Percentiles rank a stretch among this genome's conserved stretches.
Conservation (phyloP, 1,140 invertebrate genomes). For the Dendrolimus punctatus region DNA sequence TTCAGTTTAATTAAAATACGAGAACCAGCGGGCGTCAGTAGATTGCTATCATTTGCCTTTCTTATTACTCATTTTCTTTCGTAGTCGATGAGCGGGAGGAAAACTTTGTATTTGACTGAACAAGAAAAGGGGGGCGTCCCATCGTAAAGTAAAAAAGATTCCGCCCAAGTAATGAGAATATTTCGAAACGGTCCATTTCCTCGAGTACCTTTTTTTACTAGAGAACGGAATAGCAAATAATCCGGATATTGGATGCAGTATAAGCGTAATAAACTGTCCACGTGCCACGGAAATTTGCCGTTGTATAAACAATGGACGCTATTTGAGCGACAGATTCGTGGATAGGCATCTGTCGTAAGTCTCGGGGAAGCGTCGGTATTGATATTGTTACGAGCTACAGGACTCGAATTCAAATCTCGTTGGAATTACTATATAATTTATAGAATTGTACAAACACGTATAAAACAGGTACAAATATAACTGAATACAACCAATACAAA, state of each 20-base stretch:
- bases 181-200: conserved; percentile 36
- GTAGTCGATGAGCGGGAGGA: conserved; percentile 29
- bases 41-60: conserved; percentile 50
- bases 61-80: conserved; percentile 54
- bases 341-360: conserved; percentile 18
- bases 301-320: conserved; percentile 23
- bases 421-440: no score
- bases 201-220: conserved; percentile 21
- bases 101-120: conserved; percentile 41
- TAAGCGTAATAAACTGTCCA: not conserved
- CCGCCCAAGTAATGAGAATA: conserved; percentile 45
- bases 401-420: no score
- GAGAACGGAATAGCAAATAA: conserved; percentile 28
- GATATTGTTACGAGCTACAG: no score
- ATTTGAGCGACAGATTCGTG: conserved; percentile 26
- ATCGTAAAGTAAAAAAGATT: conserved; percentile 50
- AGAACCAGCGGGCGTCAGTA: conserved; percentile 26
- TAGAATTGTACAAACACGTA: no score
- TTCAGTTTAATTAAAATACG: conserved; percentile 43
- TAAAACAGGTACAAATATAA: no score
- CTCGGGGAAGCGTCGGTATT: conserved; percentile 10
- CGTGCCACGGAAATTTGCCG: conserved; percentile 3
- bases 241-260: conserved; percentile 26
- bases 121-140: conserved; percentile 32
- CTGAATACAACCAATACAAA: no score